Evolutionary conservation across 2,113 vertebrate genomes (phyloP).

Genomic region (Zapornia atra): DNA sequence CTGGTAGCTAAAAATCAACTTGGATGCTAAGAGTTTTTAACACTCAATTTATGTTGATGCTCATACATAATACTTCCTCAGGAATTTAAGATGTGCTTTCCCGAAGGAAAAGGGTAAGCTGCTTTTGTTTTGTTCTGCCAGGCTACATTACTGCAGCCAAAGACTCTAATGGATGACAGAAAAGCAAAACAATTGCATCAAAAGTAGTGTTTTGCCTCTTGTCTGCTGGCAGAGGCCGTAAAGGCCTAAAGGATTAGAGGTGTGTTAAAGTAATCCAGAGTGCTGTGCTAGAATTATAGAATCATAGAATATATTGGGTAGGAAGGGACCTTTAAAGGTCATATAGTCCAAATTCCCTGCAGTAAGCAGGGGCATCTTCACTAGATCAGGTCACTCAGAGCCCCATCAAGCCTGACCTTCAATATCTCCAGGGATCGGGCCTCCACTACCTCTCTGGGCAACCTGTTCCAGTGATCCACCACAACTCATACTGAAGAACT

Average conservation of each 20-base stretch:
- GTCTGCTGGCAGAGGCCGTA: background rate
- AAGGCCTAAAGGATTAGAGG: background rate
- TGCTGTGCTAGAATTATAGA: background rate
- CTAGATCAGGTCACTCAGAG: too few species aligned
- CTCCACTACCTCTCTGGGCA: too few species aligned
- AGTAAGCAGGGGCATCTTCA: too few species aligned
- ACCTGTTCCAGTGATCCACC: too few species aligned
- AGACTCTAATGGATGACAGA: background rate
- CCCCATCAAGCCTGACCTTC: too few species aligned
- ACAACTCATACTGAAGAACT: too few species aligned
- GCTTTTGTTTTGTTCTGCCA: background rate
- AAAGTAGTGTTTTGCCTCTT: background rate
- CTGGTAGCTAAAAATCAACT: background rate
- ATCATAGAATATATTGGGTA: background rate
- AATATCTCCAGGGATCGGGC: too few species aligned
- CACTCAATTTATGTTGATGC: background rate
- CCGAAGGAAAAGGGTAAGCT: background rate
- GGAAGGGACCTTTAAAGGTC: too few species aligned
- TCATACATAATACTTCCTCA: background rate
- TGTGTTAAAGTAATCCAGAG: background rate
- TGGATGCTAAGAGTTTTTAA: background rate
- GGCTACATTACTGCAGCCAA: background rate
- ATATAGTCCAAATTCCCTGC: too few species aligned
- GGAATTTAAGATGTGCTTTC: background rate
- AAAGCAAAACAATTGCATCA: background rate